Evolutionary conservation across 2,797 vertebrate species (phyloP).

Genomic region (Myripristis jacobus): DNA sequence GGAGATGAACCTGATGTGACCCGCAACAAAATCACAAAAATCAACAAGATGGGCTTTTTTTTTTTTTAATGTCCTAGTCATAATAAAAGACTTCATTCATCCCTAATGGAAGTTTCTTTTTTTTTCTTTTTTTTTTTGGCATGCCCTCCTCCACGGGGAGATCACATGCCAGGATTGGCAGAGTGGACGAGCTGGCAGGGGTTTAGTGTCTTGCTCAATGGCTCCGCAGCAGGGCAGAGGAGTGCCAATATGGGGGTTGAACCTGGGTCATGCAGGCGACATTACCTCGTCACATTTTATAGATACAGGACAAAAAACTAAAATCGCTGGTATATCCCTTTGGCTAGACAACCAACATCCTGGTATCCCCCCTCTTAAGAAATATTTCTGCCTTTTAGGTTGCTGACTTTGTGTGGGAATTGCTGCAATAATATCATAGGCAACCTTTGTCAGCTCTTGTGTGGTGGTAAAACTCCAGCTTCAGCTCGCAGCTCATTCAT

Average conservation of each 20-base stretch:
- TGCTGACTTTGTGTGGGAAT: neutral
- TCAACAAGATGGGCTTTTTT: neutral
- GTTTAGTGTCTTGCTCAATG: no score
- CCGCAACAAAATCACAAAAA: neutral
- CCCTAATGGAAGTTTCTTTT: no score
- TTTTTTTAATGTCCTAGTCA: neutral
- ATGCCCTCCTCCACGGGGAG: no score
- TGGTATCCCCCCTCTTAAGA: neutral
- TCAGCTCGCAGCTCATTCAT: neutral
- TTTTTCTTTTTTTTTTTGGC: no score
- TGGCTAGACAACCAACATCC: neutral
- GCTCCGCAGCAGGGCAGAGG: no score
- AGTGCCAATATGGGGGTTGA: no score
- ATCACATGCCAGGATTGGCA: no score
- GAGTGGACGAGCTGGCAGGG: no score
- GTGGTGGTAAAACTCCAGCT: neutral
- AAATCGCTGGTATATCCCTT: neutral
- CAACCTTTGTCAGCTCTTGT: neutral
- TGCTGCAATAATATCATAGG: neutral
- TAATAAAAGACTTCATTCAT: no score
- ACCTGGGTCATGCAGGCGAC: no score
- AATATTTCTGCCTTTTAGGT: neutral
- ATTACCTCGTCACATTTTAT: no score
- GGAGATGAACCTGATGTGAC: neutral
- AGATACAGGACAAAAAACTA: neutral